Evolutionary conservation across 2,888 invertebrate genomes (phyloP).

Genomic region (Phania funesta): DNA sequence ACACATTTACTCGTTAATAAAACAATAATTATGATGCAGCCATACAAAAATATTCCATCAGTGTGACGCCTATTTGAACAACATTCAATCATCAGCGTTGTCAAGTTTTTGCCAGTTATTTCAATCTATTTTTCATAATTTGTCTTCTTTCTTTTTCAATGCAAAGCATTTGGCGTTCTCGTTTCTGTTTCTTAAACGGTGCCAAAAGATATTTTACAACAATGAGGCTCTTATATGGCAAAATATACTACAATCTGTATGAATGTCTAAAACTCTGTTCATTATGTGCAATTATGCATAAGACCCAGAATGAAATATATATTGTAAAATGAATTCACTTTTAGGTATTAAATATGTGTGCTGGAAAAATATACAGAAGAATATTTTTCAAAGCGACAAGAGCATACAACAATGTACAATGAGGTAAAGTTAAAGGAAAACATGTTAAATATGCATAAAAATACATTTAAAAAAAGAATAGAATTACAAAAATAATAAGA

Average conservation of each 20-base stretch:
- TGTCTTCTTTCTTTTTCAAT: not conserved
- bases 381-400: conserved; percentile 20
- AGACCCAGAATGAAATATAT: too few species aligned
- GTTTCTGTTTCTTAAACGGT: conserved; percentile 24
- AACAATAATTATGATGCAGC: conserved; percentile 21
- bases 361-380: not conserved
- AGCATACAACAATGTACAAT: not conserved
- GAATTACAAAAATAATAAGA: not conserved
- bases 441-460: conserved; percentile 3
- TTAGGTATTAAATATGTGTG: conserved; percentile 11
- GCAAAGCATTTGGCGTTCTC: not conserved
- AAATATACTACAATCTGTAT: not conserved
- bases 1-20: not conserved
- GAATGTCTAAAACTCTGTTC: too few species aligned
- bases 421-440: conserved; percentile 8
- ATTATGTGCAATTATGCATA: not conserved
- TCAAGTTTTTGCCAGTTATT: not conserved
- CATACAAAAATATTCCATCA: conserved; percentile 36
- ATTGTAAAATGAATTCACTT: not conserved
- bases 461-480: not conserved
- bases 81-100: not conserved
- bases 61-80: conserved; percentile 46
- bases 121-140: not conserved
- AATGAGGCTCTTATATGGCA: not conserved
- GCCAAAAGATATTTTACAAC: conserved; percentile 31